phyloP scores from a whole-genome alignment of 1,140 invertebrate genomes.

The Micrasema minimum region DNA sequence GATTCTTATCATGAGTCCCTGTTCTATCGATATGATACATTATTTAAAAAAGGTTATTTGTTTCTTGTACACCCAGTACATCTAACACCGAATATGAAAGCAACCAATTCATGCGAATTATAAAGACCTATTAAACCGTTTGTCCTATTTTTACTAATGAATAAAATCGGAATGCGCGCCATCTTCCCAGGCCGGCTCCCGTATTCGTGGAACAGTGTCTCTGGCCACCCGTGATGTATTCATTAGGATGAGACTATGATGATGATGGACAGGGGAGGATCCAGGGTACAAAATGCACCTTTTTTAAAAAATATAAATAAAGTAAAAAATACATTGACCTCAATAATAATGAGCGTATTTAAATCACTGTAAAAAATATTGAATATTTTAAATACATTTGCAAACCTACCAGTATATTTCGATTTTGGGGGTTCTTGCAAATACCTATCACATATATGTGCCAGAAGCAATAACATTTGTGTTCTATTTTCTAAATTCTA shows the following conservation, averaged over 20 bases:
- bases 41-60: too few relatives aligned
- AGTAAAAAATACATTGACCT: not conserved
- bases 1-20: too few relatives aligned
- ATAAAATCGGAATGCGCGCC: constrained; percentile 41
- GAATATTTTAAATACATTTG: too few relatives aligned
- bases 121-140: not conserved
- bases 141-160: constrained; percentile 36
- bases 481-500: too few relatives aligned
- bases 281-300: not conserved
- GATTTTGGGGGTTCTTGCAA: too few relatives aligned
- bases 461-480: too few relatives aligned
- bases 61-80: constrained; percentile 12
- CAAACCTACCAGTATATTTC: too few relatives aligned
- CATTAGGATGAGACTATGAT: constrained; percentile 18
- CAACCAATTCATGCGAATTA: constrained; percentile 20
- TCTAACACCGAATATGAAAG: constrained; percentile 38
- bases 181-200: not conserved
- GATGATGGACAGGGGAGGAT: not conserved
- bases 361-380: too few relatives aligned
- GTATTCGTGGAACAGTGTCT: constrained; percentile 35
- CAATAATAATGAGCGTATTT: too few relatives aligned
- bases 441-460: too few relatives aligned
- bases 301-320: too few relatives aligned
- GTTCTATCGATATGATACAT: too few relatives aligned
- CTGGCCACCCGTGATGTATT: constrained; percentile 45